These are phyloP conservation scores for Volucella zonaria DNA, from an alignment of 2,888 invertebrate genomes.

Conservation along the genomic window DNA sequence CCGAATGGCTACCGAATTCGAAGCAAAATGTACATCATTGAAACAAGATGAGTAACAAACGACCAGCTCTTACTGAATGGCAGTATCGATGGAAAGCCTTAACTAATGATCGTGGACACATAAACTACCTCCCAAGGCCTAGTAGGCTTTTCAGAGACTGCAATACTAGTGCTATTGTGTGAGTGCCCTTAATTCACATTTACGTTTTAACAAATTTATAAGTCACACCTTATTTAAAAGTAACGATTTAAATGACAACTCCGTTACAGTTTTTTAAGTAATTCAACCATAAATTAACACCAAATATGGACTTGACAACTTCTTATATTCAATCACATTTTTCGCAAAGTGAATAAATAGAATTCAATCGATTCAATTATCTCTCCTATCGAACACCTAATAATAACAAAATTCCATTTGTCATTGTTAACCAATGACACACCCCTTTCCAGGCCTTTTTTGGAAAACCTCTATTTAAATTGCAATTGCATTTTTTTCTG, in stretches of 20 bases:
- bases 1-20: no score
- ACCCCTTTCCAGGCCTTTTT: conserved; percentile 56
- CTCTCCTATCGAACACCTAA: conserved; percentile 64
- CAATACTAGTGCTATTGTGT: no score
- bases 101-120: no score
- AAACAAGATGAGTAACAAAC: no score
- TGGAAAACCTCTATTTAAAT: conserved; percentile 56
- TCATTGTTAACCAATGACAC: conserved; percentile 53
- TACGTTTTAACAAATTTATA: no score
- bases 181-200: no score
- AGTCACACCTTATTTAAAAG: conserved; percentile 30
- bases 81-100: no score
- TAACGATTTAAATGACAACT: conserved; percentile 40
- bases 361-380: conserved; percentile 64
- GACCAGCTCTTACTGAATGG: no score
- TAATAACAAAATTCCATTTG: conserved; percentile 67
- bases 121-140: no score
- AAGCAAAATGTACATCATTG: no score
- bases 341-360: conserved; percentile 46
- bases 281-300: conserved; percentile 54
- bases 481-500: conserved; percentile 12
- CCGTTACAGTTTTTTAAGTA: conserved; percentile 55
- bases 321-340: not conserved
- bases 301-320: conserved; percentile 45
- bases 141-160: no score